Base-by-base conservation (phyloP, 2,888 invertebrate genomes). In the Iselma pallidipennis region DNA sequence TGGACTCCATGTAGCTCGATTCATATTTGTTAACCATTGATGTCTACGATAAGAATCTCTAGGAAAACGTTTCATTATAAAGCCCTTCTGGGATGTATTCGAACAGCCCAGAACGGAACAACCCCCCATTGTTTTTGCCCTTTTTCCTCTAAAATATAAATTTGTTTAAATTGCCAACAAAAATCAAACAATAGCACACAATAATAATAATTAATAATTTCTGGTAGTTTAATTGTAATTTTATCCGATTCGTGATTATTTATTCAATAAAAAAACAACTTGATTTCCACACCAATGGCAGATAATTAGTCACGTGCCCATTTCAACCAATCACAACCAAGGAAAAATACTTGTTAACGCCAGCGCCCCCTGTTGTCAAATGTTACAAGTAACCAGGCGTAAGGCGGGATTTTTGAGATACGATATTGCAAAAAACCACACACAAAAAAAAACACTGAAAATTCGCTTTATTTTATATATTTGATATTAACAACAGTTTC, bases 401-500 rank as follows among this genome's bases (percentile, higher is more conserved):
- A 3, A 37, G 42, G 42, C n/a, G n/a, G n/a, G n/a, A n/a, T 12
- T 33, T 10, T 33, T 48, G n/a, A 48, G 19, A n/a, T 48, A 19
- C n/a, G 9, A 10, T 48, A 14, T 14, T 14, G 19, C n/a, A 33
- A 33, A 33, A 33, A 10, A 33, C 12, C 9, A 10, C 33, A 12
- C 33, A 33, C 12, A 33, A 12, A 5, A 7, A 2, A 16, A 33
- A 10, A 14, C 2, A 52, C 5, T 7, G 51, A 37, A 14, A 52
- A 19, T 29, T 19, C 14, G 19, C 14, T 55, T 37, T 23, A 59
- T 51, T 50, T 45, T 31, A 26, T 60, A 51, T 61, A 50, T n/a
- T 55, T 55, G 31, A 31, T 37, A 33, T 49, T 55, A 61, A 57
- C 57, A 61, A 59, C 49, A 59, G 54, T 50, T 61, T 53, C 57